Evolutionary conservation across 2,888 invertebrate genomes (phyloP).

Genomic region (Meiosimyza decipiens): DNA sequence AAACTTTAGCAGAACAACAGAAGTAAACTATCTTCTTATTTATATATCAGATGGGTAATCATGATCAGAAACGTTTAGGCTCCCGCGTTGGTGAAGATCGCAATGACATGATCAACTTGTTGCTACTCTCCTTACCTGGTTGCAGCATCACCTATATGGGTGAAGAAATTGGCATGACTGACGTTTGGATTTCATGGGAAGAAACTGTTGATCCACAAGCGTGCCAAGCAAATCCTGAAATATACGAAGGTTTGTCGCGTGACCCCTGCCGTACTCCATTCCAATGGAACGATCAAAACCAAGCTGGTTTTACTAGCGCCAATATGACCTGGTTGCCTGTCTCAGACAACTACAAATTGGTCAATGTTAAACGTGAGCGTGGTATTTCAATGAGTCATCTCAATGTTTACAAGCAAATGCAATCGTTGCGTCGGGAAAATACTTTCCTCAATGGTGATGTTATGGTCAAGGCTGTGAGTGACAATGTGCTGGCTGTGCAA

Average conservation of each 20-base stretch:
- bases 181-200: slow-evolving; percentile 66
- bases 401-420: slow-evolving; percentile 72
- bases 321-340: slow-evolving; percentile 63
- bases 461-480: slow-evolving; percentile 62
- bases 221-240: slow-evolving; percentile 71
- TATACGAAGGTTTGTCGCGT: slow-evolving; percentile 71
- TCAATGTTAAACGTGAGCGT: slow-evolving; percentile 72
- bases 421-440: slow-evolving; percentile 66
- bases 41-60: slow-evolving; percentile 75
- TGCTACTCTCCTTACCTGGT: slow-evolving; percentile 83
- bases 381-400: slow-evolving; percentile 69
- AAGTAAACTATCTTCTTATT: not conserved
- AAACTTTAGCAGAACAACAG: not conserved
- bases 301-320: slow-evolving; percentile 58
- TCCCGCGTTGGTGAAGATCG: slow-evolving; percentile 76
- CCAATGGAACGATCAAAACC: slow-evolving; percentile 70
- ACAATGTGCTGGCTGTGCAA: slow-evolving; percentile 67
- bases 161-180: slow-evolving; percentile 77
- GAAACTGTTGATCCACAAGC: slow-evolving; percentile 71
- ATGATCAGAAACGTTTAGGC: slow-evolving; percentile 77
- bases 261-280: slow-evolving; percentile 75
- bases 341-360: slow-evolving; percentile 70
- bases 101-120: slow-evolving; percentile 83
- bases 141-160: slow-evolving; percentile 82
- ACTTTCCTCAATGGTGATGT: slow-evolving; percentile 70